Percentiles rank a stretch among this genome's conserved stretches.
Conservation (phyloP, 2,113 vertebrate species). For the Charina bottae region DNA sequence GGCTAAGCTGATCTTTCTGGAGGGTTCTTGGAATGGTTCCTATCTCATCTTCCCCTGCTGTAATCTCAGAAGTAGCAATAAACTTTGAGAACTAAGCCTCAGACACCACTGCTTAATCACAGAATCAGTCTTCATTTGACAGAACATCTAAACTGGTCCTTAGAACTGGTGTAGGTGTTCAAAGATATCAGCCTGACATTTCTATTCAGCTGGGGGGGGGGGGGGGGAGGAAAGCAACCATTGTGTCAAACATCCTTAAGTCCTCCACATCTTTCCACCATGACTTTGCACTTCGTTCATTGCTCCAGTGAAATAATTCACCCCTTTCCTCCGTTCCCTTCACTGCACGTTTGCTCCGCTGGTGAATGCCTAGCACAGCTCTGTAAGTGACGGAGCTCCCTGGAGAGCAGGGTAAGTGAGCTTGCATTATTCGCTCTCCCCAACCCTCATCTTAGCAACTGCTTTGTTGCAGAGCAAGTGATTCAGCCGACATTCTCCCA, state of each 20-base stretch:
- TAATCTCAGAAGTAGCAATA: neutral
- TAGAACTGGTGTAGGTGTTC: neutral
- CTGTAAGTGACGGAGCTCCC: slow-evolving; percentile 76
- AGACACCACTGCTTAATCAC: neutral
- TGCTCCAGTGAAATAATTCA: slow-evolving; percentile 49
- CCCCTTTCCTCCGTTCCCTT: slow-evolving; percentile 3
- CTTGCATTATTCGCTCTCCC: slow-evolving; percentile 83
- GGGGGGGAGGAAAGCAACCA: neutral
- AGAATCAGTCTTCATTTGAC: neutral
- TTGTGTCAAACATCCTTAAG: slow-evolving; percentile 18
- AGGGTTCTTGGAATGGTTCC: neutral
- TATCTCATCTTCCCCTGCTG: neutral
- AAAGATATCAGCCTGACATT: neutral
- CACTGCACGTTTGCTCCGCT: slow-evolving; percentile 53
- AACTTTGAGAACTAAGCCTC: neutral
- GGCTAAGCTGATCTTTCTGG: neutral
- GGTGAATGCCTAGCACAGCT: slow-evolving; percentile 66
- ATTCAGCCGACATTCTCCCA: slow-evolving; percentile 73
- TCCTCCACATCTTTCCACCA: slow-evolving; percentile 1
- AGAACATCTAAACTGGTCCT: neutral
- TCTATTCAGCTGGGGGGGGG: neutral
- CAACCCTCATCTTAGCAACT: slow-evolving; percentile 93
- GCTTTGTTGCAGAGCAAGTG: slow-evolving; percentile 86
- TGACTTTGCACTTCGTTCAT: slow-evolving; percentile 52
- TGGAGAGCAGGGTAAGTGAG: slow-evolving; percentile 77